Conservation (phyloP, 2,113 vertebrate species). For the Tringa solitaria region DNA sequence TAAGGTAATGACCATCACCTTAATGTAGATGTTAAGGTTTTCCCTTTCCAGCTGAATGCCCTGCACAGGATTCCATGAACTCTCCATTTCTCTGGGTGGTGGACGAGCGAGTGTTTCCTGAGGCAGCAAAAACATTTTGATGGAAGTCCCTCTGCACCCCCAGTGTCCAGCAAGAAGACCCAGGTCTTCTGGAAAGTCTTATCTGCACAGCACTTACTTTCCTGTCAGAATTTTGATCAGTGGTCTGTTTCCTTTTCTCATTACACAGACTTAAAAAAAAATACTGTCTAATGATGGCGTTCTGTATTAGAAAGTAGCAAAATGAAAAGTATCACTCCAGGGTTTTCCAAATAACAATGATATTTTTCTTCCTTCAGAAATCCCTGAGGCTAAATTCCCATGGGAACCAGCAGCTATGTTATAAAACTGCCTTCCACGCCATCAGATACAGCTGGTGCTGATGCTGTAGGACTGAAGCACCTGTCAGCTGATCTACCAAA, state of each 20-base stretch:
- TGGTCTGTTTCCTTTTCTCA: background rate
- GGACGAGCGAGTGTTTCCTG: background rate
- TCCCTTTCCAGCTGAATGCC: background rate
- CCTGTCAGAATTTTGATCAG: background rate
- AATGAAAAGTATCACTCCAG: background rate
- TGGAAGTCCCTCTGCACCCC: background rate
- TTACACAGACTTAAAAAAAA: background rate
- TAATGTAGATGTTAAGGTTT: background rate
- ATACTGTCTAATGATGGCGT: background rate
- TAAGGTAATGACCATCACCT: background rate
- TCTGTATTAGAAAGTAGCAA: background rate
- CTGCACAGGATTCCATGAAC: background rate
- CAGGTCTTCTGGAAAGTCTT: background rate
- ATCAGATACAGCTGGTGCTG: background rate
- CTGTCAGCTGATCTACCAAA: background rate
- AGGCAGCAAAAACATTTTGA: background rate
- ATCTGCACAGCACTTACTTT: background rate
- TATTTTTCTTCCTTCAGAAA: background rate
- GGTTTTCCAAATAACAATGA: background rate
- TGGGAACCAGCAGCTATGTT: background rate
- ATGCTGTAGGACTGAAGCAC: background rate
- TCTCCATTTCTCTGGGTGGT: background rate
- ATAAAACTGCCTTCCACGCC: background rate
- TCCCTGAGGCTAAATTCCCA: background rate
- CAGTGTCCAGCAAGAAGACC: background rate